These are phyloP conservation scores for Lamprotornis superbus DNA, from an alignment of 2,113 vertebrate species.

Conservation along the genomic window DNA sequence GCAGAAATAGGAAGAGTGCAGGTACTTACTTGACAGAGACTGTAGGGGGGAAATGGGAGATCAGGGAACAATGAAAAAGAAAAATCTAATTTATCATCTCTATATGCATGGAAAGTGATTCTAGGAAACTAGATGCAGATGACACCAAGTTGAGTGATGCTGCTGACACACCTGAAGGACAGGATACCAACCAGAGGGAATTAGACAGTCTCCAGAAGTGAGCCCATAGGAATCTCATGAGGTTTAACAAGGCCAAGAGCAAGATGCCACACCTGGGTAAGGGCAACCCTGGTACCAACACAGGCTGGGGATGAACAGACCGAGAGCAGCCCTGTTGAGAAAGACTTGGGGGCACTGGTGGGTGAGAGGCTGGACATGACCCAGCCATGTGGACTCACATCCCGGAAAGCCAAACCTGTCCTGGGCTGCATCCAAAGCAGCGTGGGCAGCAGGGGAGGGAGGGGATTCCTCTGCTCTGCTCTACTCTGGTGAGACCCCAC, in stretches of 20 bases:
- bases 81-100: background rate
- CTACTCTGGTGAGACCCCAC: background rate
- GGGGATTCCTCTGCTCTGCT: background rate
- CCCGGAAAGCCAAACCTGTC: background rate
- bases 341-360: background rate
- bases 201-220: background rate
- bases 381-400: background rate
- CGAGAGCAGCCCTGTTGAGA: fast-evolving
- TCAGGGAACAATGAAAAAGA: background rate
- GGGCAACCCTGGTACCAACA: fast-evolving
- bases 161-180: background rate
- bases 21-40: background rate
- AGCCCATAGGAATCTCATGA: background rate
- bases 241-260: background rate
- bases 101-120: background rate
- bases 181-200: background rate
- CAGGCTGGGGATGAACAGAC: background rate
- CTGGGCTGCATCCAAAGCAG: background rate
- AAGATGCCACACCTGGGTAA: background rate
- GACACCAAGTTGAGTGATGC: background rate
- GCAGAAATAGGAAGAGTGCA: background rate
- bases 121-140: background rate
- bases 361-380: background rate
- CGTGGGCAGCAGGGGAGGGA: fast-evolving
- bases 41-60: background rate